Evolutionary conservation across 2,113 vertebrate genomes (phyloP), one percentile per base, ranked within the genome.

Genomic region (Nerophis lumbriciformis): DNA sequence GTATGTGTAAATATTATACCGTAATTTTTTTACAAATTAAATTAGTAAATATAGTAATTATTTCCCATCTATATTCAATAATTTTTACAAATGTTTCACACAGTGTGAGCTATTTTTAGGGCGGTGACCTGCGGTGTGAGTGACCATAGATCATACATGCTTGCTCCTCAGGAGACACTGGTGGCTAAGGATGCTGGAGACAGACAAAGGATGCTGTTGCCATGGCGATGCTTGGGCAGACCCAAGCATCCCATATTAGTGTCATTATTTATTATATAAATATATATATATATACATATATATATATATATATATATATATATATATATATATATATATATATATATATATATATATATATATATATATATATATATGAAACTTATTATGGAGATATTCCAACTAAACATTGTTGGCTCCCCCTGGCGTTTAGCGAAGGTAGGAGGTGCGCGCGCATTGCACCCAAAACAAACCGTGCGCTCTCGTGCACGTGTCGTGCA

Each of bases 121-220:
- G 28, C 28, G 4, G 0, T 39, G 65, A 67, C 69, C 48, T 70
- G 57, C 48, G 66, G 13, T 55, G 65, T 63, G 42, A 68, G 79
- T 74, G 44, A 45, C 64, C 45, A 65, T 63, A 69, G 71, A 64
- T 71, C 77, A 72, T 37, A 63, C 61, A 65, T 64, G 71, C 59
- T 67, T 71, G 5, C 45, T 71, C 71, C n/a, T n/a, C 48, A 55
- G 53, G 68, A 77, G 65, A 81, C 52, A 44, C 36, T 13, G 6
- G 59, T 12, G 54, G 49, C 50, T 49, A 65, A 66, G 39, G 61
- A 72, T 1, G 21, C 42, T 65, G 68, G 28, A 71, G 49, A 36
- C 42, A 44, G 57, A 77, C 65, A 69, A 68, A 62, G 28, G 70
- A 68, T 64, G 38, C 45, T 19, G 79, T 82, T 76, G 45, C 79